Base-by-base conservation (phyloP, 1,140 invertebrate genomes). In the Zophobas morio region DNA sequence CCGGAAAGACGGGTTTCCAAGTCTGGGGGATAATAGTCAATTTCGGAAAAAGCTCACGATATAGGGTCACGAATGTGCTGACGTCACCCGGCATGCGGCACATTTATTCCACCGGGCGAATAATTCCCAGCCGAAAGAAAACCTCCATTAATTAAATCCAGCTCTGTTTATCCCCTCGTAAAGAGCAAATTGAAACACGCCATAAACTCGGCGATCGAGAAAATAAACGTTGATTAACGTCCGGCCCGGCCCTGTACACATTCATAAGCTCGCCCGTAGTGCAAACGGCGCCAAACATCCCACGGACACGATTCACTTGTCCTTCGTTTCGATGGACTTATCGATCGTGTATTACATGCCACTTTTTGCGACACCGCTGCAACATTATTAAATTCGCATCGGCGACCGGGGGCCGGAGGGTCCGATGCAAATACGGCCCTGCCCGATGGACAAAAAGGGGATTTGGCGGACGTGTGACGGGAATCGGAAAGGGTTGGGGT, bases 291-390 rank as follows among this genome's bases (percentile, higher is more conserved):
- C 60, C 60, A 66, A 66, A 66, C 37, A 66, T 66, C 60, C 60
- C 60, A 42, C 57, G 57, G 39, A 40, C 39, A 66, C 37, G 33
- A 66, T 66, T 66, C 56, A 66, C 60, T 66, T 66, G 60, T 66
- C 60, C 60, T 66, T 66, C 60, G 60, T 66, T 66, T 66, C 39
- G 60, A 66, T 66, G 20, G 60, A 42, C 60, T 66, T 66, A 66
- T 66, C 39, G 60, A 66, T 66, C 60, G 60, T 66, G 2, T 5
- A 6, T 6, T 66, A 66, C 60, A 66, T 66, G 60, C 42, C 60
- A 60, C 56, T 51, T 66, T 66, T 66, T 66, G 42, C 60, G 60
- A 66, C 60, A 60, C 36, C 42, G 6, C 56, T 35, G 34, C 37
- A 42, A 47, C 39, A 42, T 66, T 42, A 66, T 66, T 66, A 66